A percentile compares a stretch with the other conserved stretches of the same genome.
These are phyloP conservation scores for Takifugu ocellatus DNA, from an alignment of 2,797 vertebrate genomes.

Conservation along the genomic window DNA sequence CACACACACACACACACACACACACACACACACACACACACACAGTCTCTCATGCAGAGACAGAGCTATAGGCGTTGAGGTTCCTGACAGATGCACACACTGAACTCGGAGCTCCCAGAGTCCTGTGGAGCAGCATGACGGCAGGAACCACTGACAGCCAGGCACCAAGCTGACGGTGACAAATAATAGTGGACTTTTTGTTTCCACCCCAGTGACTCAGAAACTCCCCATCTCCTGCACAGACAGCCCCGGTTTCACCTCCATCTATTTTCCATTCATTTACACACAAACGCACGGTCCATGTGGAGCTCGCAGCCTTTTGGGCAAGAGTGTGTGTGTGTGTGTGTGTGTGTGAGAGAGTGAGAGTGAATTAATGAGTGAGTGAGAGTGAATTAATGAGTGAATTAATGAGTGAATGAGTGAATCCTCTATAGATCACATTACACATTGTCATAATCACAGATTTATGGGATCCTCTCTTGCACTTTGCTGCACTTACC, in stretches of 20 bases:
- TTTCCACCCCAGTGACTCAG: constrained; percentile 41
- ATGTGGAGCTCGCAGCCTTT: no score
- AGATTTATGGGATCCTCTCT: no score
- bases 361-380: no score
- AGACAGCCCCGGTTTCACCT: neutral
- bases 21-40: constrained; percentile 12
- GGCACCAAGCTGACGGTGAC: constrained; percentile 47
- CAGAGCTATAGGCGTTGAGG: constrained; percentile 41
- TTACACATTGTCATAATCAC: no score
- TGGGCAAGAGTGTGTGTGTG: no score
- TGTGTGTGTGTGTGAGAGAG: no score
- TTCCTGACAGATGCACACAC: constrained; percentile 37
- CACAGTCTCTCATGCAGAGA: constrained; percentile 8
- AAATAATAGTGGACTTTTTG: constrained; percentile 60
- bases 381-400: no score
- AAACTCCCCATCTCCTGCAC: constrained; percentile 12
- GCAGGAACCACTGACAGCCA: constrained; percentile 43
- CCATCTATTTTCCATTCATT: constrained; percentile 8
- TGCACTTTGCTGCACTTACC: no score
- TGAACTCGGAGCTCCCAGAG: constrained; percentile 45
- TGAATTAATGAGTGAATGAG: no score
- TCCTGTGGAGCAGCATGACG: constrained; percentile 45
- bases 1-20: constrained; percentile 12
- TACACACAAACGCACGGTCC: neutral
- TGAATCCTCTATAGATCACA: no score